These are phyloP conservation scores for Acanthochromis polyacanthus DNA, from an alignment of 2,113 vertebrate genomes.

Conservation along the genomic window DNA sequence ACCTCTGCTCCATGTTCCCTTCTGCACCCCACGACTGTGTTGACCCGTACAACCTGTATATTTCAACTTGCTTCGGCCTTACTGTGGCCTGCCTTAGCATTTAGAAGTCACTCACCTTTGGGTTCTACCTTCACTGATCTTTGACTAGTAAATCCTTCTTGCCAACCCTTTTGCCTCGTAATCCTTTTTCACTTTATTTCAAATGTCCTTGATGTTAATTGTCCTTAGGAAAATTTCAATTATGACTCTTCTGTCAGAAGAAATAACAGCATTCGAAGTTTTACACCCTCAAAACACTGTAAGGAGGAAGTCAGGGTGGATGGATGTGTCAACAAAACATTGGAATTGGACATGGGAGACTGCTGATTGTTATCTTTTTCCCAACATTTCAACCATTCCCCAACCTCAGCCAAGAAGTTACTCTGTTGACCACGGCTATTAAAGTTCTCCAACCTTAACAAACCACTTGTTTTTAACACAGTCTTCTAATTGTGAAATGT, in stretches of 20 bases:
- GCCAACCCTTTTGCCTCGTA: neutral
- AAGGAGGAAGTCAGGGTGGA: neutral
- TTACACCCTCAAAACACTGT: neutral
- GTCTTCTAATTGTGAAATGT: neutral
- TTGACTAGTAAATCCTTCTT: neutral
- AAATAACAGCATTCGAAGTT: neutral
- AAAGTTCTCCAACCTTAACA: neutral
- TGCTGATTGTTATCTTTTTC: conserved; percentile 19
- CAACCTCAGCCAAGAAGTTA: neutral
- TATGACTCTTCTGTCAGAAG: neutral
- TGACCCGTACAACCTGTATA: conserved; percentile 3
- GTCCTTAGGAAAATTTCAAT: neutral
- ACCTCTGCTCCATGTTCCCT: conserved; percentile 35
- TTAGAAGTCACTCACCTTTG: neutral
- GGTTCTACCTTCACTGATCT: conserved; percentile 17
- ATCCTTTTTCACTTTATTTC: neutral
- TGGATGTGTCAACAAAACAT: conserved; percentile 25
- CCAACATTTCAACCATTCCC: neutral
- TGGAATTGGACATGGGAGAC: conserved; percentile 13
- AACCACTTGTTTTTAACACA: neutral
- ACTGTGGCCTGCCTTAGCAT: conserved; percentile 19
- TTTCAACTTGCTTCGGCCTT: conserved; percentile 3
- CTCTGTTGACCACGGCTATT: conserved; percentile 1
- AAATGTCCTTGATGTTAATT: too few relatives aligned
- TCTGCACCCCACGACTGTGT: conserved; percentile 13